Evolutionary conservation across 2,888 invertebrate genomes (phyloP), one percentile per base, ranked within the genome.

Genomic region (Himalopsyche anomala): DNA sequence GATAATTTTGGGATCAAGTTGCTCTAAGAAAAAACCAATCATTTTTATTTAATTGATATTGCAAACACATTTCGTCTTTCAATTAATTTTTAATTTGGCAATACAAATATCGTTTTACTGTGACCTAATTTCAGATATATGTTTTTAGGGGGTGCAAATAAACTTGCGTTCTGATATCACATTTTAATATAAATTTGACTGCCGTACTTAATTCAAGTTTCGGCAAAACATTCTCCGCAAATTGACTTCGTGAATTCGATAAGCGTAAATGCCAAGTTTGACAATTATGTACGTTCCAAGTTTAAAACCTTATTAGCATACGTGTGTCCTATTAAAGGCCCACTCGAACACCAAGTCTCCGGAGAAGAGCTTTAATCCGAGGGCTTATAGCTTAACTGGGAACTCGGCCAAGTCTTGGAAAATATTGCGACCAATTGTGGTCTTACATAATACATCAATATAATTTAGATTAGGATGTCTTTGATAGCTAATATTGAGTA

Each of bases 231-330:
- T 74, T 74, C 38, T 74, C 74, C 74, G 74, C 74, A 74, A 74
- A 74, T 74, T 69, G 42, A 74, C 36, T 83, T 83, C 83, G 69
- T 40, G 45, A 74, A 69, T 69, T 38, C 36, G 69, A 42, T 55
- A 28, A 84, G 80, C 54, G 80, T 80, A 80, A 84, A 55, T 45
- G 11, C 38, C 19, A 80, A 84, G 62, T 80, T 80, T 80, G 80
- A 84, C 84, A 84, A 84, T 84, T 84, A 84, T 56, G 84, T 56
- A 81, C 84, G 74, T 74, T n/a, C 74, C 74, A 74, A 74, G 74
- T 74, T 74, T 74, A 36, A 36, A 84, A 84, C 80, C 80, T 80
- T 80, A 84, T 84, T 84, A 84, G 84, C 84, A 84, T 84, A 56
- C 84, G 84, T 84, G 84, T 28, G 80, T 62, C 84, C 74, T 74